Percentiles rank a stretch among this genome's conserved stretches.
Conservation (phyloP, 2,888 invertebrate species). For the Himalopsyche kuldschensis region DNA sequence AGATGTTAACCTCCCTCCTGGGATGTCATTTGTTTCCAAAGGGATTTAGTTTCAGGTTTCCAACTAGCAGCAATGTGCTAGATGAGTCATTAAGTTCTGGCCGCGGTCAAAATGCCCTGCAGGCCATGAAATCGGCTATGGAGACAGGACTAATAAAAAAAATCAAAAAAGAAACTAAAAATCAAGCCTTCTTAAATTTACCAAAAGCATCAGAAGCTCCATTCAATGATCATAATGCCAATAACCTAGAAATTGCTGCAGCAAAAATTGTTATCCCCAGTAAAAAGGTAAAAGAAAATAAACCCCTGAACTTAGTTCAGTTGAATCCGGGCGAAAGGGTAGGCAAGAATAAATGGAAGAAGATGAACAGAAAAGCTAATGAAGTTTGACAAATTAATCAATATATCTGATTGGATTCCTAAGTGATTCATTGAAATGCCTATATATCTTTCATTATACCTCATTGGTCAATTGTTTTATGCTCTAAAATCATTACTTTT, state of each 20-base stretch:
- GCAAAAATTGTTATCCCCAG: background rate
- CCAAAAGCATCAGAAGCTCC: constrained; percentile 34
- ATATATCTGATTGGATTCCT: no score
- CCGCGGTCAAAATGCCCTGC: constrained; percentile 49
- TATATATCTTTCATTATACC: no score
- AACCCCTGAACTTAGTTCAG: background rate
- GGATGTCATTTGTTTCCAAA: constrained; percentile 66
- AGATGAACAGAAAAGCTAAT: constrained; percentile 22
- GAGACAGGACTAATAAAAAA: constrained; percentile 52
- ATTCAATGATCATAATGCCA: background rate
- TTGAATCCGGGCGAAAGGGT: constrained; percentile 9
- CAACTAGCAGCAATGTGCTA: constrained; percentile 50
- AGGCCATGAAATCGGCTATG: constrained; percentile 56
- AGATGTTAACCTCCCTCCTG: constrained; percentile 58
- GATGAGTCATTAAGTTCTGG: constrained; percentile 42
- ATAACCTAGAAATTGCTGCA: background rate
- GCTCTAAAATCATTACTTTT: no score
- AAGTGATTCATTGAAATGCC: no score
- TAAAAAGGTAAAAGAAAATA: background rate
- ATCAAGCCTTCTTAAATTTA: constrained; percentile 50
- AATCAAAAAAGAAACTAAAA: constrained; percentile 54
- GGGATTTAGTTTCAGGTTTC: constrained; percentile 69
- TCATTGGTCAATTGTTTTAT: no score
- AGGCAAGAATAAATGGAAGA: constrained; percentile 39
- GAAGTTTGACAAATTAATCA: background rate